Evolutionary conservation across 1,140 invertebrate species (phyloP), one percentile per base, ranked within the genome.

Genomic region (Leguminivora glycinivorella): DNA sequence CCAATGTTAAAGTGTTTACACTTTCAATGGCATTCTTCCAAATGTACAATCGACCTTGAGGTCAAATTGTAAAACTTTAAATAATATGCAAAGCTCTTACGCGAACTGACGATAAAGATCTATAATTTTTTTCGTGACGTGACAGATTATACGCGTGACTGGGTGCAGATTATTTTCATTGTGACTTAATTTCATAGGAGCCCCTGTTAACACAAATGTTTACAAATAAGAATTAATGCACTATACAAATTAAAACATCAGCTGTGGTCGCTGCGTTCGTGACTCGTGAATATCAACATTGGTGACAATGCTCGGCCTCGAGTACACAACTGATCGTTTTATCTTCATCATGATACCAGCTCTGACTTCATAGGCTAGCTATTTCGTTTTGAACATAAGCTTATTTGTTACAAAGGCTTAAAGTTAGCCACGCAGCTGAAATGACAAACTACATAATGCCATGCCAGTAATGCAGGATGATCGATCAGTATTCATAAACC

Each of bases 311-410:
- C 56, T 40, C 68, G 75, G 71, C 77, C 80, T 82, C 79, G 76
- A 74, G 24, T 73, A 31, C 63, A 58, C 24, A 70, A 67, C 40
- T 79, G 78, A 83, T 85, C 75, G 74, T 79, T 83, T 83, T 81
- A 83, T 84, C 78, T 77, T 70, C 68, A 63, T 70, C 72, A 75
- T 67, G 67, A 74, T 72, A 75, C 70, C 56, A 70, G 56, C 40
- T 79, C 56, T 87, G 81, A 87, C 79, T 81, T 75, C 82, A 87
- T 85, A 72, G 77, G 73, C 77, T 72, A 74, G 72, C 78, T 75
- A 83, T 83, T 85, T 83, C 69, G 71, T 76, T 80, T 70, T 70
- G 67, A 78, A 73, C 75, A 72, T 60, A 79, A 78, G 72, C 67
- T 52, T 72, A 78, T 74, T 81, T 79, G 78, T 77, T 80, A 80